Base-by-base conservation (phyloP, 2,888 invertebrate species). In the Euclidia mi region DNA sequence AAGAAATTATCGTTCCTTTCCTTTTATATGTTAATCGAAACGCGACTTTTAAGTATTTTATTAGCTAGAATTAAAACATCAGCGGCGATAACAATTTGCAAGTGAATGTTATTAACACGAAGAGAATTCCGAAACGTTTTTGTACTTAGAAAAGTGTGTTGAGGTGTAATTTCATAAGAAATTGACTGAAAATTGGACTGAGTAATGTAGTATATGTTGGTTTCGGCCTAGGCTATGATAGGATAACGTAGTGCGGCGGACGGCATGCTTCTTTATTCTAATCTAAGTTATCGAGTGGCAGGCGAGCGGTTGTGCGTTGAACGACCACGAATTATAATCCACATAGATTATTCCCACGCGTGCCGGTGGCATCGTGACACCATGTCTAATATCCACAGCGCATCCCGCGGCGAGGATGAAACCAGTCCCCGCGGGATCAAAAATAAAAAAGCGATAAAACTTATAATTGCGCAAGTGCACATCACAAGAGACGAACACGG, bases 151-250 rank as follows among this genome's bases (percentile, higher is more conserved):
- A 82, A 79, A 80, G 84, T 87, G 85, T 82, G 72, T 82, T 76
- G 81, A 83, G 85, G 86, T 87, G 88, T 91, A 91, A 91, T 93
- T 92, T 92, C 91, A 79, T 92, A 91, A 90, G 92, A 90, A 91
- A 91, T 89, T 91, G 94, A 94, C 94, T 94, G 94, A 94, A 87
- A 90, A 88, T 91, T 91, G 94, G 94, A 94, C 94, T 94, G 94
- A 94, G 90, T 94, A 93, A 88, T 90, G 89, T 92, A 92, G 89
- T 89, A 89, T 84, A 78, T 85, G 90, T 87, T 87, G 91, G 92
- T 87, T 89, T 91, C 85, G 87, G 91, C 88, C 88, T 92, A 91
- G 90, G 87, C 89, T 91, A 91, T 90, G 91, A 87, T 92, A 91
- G 87, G 85, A 81, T 91, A 87, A 87, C 71, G 68, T 81, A 81